Percentiles rank a stretch among this genome's conserved stretches.
phyloP scores from a whole-genome alignment of 2,113 vertebrate genomes.

The Lampris megalopsis region DNA sequence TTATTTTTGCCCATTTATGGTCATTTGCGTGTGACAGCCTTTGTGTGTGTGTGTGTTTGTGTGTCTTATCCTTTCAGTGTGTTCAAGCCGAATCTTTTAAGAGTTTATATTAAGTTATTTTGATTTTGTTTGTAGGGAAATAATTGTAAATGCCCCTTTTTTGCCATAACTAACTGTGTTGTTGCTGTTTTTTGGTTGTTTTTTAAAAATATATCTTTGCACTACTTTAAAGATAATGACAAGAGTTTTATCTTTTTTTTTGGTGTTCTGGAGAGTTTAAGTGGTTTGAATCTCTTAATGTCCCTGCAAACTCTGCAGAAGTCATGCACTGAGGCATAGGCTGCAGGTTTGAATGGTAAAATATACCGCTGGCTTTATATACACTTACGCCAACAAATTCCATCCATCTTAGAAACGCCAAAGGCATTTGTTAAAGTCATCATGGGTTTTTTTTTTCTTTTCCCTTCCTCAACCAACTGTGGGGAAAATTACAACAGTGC shows the following conservation, averaged over 20 bases:
- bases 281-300: no score
- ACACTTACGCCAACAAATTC: no score
- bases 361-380: no score
- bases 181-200: constrained; percentile 37
- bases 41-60: constrained; percentile 8
- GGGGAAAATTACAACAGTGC: no score
- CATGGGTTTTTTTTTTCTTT: background rate
- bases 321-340: background rate
- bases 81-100: constrained; percentile 48
- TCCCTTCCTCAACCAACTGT: background rate
- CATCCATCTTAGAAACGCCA: no score
- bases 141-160: constrained; percentile 40
- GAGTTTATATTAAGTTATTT: constrained; percentile 72
- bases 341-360: no score
- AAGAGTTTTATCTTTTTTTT: constrained; percentile 56
- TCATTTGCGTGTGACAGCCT: constrained; percentile 9
- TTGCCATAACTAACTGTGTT: constrained; percentile 51
- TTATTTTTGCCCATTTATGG: constrained; percentile 19
- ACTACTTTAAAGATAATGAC: constrained; percentile 72
- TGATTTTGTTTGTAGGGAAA: constrained; percentile 43
- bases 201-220: constrained; percentile 75
- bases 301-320: no score
- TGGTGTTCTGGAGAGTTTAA: constrained; percentile 16
- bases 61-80: constrained; percentile 37
- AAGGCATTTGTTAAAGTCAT: background rate